These are phyloP conservation scores for Petrolisthes cinctipes DNA, from an alignment of 2,888 invertebrate species.

Conservation along the genomic window DNA sequence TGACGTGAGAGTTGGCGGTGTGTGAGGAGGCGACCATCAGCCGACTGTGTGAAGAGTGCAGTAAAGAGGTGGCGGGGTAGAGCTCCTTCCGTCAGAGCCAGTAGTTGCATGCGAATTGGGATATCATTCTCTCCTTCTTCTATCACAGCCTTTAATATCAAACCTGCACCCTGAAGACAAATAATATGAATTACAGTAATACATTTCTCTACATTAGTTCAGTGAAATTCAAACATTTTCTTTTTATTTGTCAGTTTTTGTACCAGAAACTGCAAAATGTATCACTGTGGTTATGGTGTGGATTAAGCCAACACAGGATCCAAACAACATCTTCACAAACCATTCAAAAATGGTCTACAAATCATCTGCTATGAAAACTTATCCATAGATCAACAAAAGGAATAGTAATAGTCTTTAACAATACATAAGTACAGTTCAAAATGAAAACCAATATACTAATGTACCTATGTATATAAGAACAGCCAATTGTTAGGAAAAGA, in stretches of 20 bases:
- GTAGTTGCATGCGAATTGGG: conserved; percentile 92
- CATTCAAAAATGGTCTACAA: background rate
- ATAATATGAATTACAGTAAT: background rate
- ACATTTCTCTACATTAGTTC: too few relatives aligned
- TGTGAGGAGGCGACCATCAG: conserved; percentile 77
- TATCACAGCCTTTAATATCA: conserved; percentile 96
- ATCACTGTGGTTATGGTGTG: background rate
- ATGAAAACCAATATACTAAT: background rate
- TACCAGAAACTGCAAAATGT: too few relatives aligned
- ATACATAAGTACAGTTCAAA: too few relatives aligned
- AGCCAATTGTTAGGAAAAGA: background rate
- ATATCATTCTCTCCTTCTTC: conserved; percentile 96
- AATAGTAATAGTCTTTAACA: too few relatives aligned
- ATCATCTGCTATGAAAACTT: background rate
- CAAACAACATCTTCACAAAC: background rate
- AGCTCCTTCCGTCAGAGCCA: conserved; percentile 96
- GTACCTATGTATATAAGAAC: background rate
- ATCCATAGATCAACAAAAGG: too few relatives aligned
- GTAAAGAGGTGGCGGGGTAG: conserved; percentile 91
- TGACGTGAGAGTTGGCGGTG: conserved; percentile 93
- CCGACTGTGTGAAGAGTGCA: conserved; percentile 85
- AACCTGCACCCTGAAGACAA: conserved; percentile 83
- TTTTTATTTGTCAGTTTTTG: too few relatives aligned
- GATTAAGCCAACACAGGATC: background rate
- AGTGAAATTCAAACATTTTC: too few relatives aligned